Percentiles rank a stretch among this genome's conserved stretches.
These are phyloP conservation scores for Pseudococcus longispinus DNA, from an alignment of 2,888 invertebrate species.

Conservation along the genomic window DNA sequence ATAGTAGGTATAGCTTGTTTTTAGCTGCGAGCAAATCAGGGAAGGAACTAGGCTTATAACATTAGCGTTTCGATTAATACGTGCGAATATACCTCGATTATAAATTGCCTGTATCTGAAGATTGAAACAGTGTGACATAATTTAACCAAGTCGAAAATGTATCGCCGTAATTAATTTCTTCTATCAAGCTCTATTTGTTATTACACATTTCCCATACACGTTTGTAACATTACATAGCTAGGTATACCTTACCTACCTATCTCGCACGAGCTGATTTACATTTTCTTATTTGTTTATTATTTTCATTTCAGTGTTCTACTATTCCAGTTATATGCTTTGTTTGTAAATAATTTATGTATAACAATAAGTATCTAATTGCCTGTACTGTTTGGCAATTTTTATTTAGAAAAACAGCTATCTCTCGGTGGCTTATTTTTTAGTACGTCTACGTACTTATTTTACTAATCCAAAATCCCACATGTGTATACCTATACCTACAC, in stretches of 20 bases:
- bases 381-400: too few relatives aligned
- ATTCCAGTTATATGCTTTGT: too few relatives aligned
- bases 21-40: not conserved
- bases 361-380: too few relatives aligned
- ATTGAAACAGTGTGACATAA: conserved; percentile 19
- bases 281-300: conserved; percentile 6
- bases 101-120: conserved; percentile 18
- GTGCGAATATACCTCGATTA: conserved; percentile 16
- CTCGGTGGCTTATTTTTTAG: too few relatives aligned
- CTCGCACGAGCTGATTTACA: not conserved
- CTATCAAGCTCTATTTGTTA: conserved; percentile 12
- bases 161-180: conserved; percentile 23
- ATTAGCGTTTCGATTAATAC: conserved; percentile 15
- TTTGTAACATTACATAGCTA: not conserved
- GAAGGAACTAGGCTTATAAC: not conserved
- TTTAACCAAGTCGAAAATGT: conserved; percentile 17
- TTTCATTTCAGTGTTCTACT: not conserved
- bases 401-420: too few relatives aligned
- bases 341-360: too few relatives aligned
- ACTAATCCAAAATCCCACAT: too few relatives aligned
- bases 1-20: not conserved
- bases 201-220: not conserved
- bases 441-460: too few relatives aligned
- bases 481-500: too few relatives aligned
- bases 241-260: not conserved